Conservation (phyloP, 2,888 invertebrate genomes). For the Noctua janthe region DNA sequence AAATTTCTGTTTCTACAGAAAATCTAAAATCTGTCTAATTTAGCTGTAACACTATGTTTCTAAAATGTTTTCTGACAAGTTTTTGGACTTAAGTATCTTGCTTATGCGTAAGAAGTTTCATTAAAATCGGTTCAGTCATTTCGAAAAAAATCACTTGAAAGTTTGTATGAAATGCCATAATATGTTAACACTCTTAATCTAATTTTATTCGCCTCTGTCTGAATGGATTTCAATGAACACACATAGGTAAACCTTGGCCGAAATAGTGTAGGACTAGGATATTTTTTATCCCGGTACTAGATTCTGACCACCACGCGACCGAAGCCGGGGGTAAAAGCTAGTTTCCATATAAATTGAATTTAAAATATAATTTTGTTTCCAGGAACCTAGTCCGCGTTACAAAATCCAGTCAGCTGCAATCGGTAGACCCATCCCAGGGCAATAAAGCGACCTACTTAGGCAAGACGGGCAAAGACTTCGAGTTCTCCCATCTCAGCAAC, state of each 20-base stretch:
- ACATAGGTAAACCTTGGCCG: not conserved
- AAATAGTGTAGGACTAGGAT: not conserved
- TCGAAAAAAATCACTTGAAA: no score
- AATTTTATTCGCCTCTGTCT: no score
- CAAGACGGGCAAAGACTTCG: constrained; percentile 95
- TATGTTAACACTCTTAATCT: no score
- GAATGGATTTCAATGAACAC: not conserved
- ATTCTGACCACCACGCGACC: not conserved
- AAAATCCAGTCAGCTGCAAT: constrained; percentile 94
- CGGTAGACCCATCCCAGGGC: constrained; percentile 92
- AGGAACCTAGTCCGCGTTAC: constrained; percentile 97
- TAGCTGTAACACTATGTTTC: no score
- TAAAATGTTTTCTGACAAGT: no score
- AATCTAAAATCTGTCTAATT: no score
- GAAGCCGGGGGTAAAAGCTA: not conserved
- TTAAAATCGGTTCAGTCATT: no score
- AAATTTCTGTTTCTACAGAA: no score
- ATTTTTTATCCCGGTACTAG: not conserved
- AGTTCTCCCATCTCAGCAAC: constrained; percentile 93
- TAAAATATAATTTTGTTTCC: constrained; percentile 66
- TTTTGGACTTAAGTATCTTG: no score
- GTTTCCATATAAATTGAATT: not conserved
- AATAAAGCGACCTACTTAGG: constrained; percentile 93
- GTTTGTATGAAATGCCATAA: no score
- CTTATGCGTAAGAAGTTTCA: no score